A percentile compares a stretch with the other conserved stretches of the same genome.
phyloP scores from a whole-genome alignment of 2,113 vertebrate genomes.

The Nettapus auritus region DNA sequence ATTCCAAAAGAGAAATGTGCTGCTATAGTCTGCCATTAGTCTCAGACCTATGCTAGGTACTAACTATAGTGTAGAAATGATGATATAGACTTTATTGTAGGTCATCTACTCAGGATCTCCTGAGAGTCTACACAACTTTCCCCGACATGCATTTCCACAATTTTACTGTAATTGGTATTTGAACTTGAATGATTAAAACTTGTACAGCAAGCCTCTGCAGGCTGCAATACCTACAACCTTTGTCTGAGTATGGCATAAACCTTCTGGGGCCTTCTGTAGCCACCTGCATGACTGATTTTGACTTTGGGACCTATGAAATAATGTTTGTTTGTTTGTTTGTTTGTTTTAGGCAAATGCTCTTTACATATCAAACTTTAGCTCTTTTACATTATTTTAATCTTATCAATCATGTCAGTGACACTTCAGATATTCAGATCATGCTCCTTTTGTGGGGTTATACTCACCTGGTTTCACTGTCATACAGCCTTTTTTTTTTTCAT shows the following conservation, averaged over 20 bases:
- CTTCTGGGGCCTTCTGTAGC: background rate
- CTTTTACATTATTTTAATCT: background rate
- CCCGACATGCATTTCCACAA: background rate
- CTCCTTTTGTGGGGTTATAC: background rate
- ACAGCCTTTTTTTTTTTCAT: background rate
- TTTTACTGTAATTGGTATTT: background rate
- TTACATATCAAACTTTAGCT: background rate
- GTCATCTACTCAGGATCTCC: background rate
- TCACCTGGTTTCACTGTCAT: background rate
- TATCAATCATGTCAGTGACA: background rate
- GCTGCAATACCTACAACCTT: background rate
- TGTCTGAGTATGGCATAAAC: background rate
- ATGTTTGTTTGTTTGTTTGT: fast-evolving
- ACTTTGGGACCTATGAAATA: background rate
- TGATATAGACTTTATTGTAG: background rate
- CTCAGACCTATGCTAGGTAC: background rate
- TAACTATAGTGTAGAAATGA: background rate
- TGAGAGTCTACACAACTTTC: background rate
- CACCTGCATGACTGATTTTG: background rate
- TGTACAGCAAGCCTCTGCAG: background rate
- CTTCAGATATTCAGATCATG: background rate
- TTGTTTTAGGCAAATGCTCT: background rate
- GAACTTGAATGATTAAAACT: background rate
- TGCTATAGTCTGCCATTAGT: background rate
- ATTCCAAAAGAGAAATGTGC: background rate